Evolutionary conservation across 2,113 vertebrate species (phyloP).

Genomic region (Coptodon rendalli): DNA sequence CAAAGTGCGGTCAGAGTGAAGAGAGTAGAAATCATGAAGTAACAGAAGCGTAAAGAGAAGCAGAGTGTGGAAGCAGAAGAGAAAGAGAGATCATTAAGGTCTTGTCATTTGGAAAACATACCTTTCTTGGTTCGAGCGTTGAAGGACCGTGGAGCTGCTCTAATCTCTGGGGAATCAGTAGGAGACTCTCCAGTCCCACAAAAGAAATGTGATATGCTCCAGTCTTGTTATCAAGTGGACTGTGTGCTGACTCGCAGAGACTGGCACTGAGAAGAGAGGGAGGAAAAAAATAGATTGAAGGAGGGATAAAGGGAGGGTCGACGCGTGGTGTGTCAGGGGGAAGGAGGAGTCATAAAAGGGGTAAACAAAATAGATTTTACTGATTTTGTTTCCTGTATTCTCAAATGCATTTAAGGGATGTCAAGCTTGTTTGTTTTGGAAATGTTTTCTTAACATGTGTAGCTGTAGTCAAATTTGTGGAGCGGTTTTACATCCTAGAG

Average conservation of each 20-base stretch:
- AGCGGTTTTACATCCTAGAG: accelerated
- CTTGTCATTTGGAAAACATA: slow-evolving; percentile 3
- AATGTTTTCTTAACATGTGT: neutral
- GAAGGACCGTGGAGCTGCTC: neutral
- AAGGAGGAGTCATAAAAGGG: neutral
- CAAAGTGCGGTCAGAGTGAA: neutral
- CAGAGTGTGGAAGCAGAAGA: neutral
- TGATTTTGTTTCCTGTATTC: neutral
- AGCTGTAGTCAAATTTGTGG: neutral
- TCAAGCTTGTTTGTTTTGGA: neutral
- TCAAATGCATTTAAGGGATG: neutral
- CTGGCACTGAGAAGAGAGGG: neutral
- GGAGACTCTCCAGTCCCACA: neutral
- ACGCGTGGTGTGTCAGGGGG: neutral
- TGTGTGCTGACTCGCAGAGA: neutral
- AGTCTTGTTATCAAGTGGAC: neutral
- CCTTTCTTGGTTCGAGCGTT: neutral
- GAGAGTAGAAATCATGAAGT: neutral
- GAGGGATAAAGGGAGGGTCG: slow-evolving; percentile 22
- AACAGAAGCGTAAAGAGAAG: neutral
- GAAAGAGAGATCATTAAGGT: neutral
- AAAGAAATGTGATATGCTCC: slow-evolving; percentile 10
- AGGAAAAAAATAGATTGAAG: neutral
- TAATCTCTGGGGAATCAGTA: neutral
- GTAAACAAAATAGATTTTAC: neutral